Base-by-base conservation (phyloP, 2,113 vertebrate species). In the Xenus cinereus region DNA sequence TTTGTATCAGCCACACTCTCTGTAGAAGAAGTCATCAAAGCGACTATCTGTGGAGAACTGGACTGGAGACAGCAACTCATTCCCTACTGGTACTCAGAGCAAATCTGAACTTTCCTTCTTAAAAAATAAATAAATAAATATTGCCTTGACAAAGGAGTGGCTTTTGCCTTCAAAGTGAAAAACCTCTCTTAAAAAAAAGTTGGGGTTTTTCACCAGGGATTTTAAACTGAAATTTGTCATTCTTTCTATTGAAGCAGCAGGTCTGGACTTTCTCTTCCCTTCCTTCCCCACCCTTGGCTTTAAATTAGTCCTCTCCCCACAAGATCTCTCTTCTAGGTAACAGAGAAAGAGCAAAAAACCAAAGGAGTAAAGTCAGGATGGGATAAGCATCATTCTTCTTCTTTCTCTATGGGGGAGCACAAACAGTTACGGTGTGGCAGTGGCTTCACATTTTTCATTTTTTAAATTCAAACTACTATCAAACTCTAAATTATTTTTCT, bases 171-270 rank as follows among this genome's bases (percentile, higher is more conserved):
- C 41, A 1, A 73, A 81, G 41, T 50, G 41, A 89, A 84, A 93
- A 89, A 48, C 14, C 41, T 74, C 73, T 89, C 50, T 43, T 43
- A 43, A 45, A 41, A 94, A 86, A 92, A 62, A 1, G 30, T 41
- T 14, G 6, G 33, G 9, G 12, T 66, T 89, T 96, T 66, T 86
- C 91, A 95, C 20, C 24, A 92, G 50, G 28, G 74, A 59, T 67
- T 86, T 97, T 73, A 83, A 93, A 69, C 35, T 74, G 73, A 93
- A 95, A 91, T 91, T 89, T 89, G 84, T 95, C 91, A 89, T 67
- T 80, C 10, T 69, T 86, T 45, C 54, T 28, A 63, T 1, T 28
- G 56, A 84, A 95, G 45, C 50, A 72, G 48, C 28, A 62, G 26
- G n/a, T 84, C 54, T 94, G 76, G 60, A 84, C 77, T 94, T 95